Evolutionary conservation across 2,888 invertebrate genomes (phyloP).

Genomic region (Drosophila pseudotalamancana): DNA sequence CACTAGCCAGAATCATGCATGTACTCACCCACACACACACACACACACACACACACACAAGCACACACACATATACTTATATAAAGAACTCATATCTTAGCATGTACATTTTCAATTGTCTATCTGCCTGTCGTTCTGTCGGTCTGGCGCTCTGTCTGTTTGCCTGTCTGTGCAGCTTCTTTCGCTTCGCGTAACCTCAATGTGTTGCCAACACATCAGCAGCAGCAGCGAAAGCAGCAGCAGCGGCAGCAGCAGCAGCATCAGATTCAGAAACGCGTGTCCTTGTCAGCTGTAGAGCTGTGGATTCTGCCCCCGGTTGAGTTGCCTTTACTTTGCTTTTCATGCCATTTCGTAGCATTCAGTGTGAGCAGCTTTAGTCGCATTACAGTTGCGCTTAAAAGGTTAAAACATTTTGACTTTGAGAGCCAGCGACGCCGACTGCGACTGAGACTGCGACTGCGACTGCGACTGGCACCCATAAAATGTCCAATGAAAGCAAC

Average conservation of each 20-base stretch:
- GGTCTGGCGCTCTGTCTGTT: constrained; percentile 19
- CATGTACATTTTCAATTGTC: constrained; percentile 56
- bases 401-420: constrained; percentile 73
- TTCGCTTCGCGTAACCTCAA: constrained; percentile 72
- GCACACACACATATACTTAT: constrained; percentile 3
- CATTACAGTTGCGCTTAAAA: constrained; percentile 74
- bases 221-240: constrained; percentile 9
- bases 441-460: constrained; percentile 25
- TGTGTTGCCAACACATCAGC: constrained; percentile 66
- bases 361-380: constrained; percentile 63
- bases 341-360: constrained; percentile 14
- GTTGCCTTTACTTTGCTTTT: constrained; percentile 20
- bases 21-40: background rate
- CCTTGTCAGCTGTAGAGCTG: constrained; percentile 50
- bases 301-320: too few relatives aligned
- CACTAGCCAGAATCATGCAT: constrained; percentile 32
- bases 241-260: constrained; percentile 14
- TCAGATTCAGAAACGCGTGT: constrained; percentile 45
- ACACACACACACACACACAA: background rate
- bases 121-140: constrained; percentile 24
- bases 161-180: constrained; percentile 32
- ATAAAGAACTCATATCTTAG: constrained; percentile 46
- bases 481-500: constrained; percentile 60
- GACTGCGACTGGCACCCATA: constrained; percentile 31
- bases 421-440: constrained; percentile 32